phyloP scores from a whole-genome alignment of 2,888 invertebrate species.

The Drymonia ruficornis region DNA sequence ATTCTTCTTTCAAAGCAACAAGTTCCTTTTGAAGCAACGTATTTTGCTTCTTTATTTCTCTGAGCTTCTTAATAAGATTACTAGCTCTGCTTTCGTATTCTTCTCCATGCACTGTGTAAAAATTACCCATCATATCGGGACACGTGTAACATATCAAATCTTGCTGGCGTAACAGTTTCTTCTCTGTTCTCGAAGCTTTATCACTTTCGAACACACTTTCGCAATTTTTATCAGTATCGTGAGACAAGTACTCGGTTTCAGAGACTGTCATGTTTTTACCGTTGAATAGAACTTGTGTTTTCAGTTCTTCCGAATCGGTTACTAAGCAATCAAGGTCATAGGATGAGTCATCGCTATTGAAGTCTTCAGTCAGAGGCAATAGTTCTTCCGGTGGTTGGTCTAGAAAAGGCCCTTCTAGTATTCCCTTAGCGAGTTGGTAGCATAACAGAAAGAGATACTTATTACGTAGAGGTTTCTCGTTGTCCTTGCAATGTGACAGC shows the following conservation, averaged over 20 bases:
- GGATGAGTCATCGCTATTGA: slow-evolving; percentile 53
- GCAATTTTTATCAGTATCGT: slow-evolving; percentile 31
- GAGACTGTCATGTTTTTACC: slow-evolving; percentile 39
- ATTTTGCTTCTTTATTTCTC: slow-evolving; percentile 74
- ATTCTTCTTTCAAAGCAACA: slow-evolving; percentile 52
- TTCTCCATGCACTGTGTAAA: slow-evolving; percentile 26
- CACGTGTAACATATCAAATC: slow-evolving; percentile 42
- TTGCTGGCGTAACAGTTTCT: slow-evolving; percentile 24
- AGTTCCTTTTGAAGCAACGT: slow-evolving; percentile 60
- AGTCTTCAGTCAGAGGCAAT: slow-evolving; percentile 48
- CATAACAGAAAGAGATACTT: slow-evolving; percentile 70
- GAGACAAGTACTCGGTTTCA: slow-evolving; percentile 48
- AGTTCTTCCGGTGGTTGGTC: slow-evolving; percentile 55
- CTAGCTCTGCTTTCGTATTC: slow-evolving; percentile 60
- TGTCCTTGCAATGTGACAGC: slow-evolving; percentile 54
- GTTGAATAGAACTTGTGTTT: slow-evolving; percentile 49
- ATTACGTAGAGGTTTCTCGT: slow-evolving; percentile 65
- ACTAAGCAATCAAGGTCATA: slow-evolving; percentile 60
- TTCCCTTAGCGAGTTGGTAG: slow-evolving; percentile 68
- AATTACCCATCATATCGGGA: slow-evolving; percentile 35
- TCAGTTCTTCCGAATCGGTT: slow-evolving; percentile 50
- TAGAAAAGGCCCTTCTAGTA: slow-evolving; percentile 63
- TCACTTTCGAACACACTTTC: slow-evolving; percentile 35
- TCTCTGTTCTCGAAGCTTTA: slow-evolving; percentile 12
- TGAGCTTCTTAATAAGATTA: slow-evolving; percentile 65